Evolutionary conservation across 2,113 vertebrate genomes (phyloP), one percentile per base, ranked within the genome.

Genomic region (Charadrius vociferus): DNA sequence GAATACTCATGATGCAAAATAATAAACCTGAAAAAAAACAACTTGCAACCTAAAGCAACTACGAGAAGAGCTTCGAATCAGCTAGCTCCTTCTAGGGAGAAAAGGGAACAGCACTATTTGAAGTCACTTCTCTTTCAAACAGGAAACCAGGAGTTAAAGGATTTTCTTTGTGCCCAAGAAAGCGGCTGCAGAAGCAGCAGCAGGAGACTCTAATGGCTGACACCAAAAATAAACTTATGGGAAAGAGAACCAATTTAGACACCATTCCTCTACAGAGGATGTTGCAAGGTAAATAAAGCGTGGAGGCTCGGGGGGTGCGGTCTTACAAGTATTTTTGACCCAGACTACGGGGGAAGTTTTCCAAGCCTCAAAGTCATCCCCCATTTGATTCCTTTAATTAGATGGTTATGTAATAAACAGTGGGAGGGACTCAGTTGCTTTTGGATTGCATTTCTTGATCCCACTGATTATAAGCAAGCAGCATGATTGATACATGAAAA

Each of bases 361-460:
- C 88, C 88, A 71, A 87, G 71, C 61, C 36, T 78, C 3, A 0
- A 78, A 89, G 61, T 56, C 67, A 83, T 39, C 67, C 71, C 50
- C 15, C 19, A 10, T 85, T 68, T 55, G 71, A 88, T 88, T 65
- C 53, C 74, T 90, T 90, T 92, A 95, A 95, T 93, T 63, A 97
- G 62, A 56, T 1, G 21, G 16, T 90, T 92, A 65, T 19, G 80
- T 70, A 77, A 95, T 49, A 4, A 82, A 24, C 66, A 70, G 86
- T 22, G 68, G 91, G 93, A 92, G 72, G 88, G 86, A 62, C 74
- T 32, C 4, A 0, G 49, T 29, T 37, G 14, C 62, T 77, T 47
- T 56, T 27, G 71, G 85, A 30, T 4, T 27, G 26, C 24, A 29
- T 49, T 66, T 45, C 70, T 52, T 36, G 66, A 36, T 67, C 78